These are phyloP conservation scores for Clarias fuscus DNA, from an alignment of 2,797 vertebrate species.

Conservation along the genomic window DNA sequence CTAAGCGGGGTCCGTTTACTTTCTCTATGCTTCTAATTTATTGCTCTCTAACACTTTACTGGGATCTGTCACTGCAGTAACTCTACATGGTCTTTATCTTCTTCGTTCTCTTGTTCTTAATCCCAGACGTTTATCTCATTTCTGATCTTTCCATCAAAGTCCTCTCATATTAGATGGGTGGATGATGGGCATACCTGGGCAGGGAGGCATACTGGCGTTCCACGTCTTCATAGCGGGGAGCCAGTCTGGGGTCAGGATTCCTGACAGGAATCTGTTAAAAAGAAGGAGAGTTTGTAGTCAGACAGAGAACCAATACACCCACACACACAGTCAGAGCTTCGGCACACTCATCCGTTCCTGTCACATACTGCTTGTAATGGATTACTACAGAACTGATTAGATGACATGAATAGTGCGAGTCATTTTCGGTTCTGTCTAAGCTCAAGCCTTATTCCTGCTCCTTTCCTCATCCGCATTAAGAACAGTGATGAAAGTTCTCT, in stretches of 20 bases:
- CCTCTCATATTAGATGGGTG: not conserved
- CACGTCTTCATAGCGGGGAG: conserved; percentile 77
- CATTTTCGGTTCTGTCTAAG: conserved; percentile 32
- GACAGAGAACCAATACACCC: conserved; percentile 31
- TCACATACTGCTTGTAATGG: conserved; percentile 21
- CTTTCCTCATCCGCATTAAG: conserved; percentile 74
- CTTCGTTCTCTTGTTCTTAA: not conserved
- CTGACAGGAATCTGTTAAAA: conserved; percentile 78
- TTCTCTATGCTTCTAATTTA: not conserved
- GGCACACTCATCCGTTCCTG: conserved; percentile 16
- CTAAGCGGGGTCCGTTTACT: not conserved
- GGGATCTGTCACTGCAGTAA: not conserved
- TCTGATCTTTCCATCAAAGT: conserved; percentile 15
- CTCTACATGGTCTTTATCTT: too few species aligned
- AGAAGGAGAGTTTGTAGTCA: conserved; percentile 46
- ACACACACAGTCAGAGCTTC: conserved; percentile 5
- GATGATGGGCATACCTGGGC: conserved; percentile 76
- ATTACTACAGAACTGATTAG: conserved; percentile 37
- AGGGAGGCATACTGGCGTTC: conserved; percentile 84
- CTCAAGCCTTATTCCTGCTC: conserved; percentile 77
- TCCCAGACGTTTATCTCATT: not conserved
- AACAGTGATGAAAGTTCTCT: conserved; percentile 42
- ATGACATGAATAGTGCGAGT: conserved; percentile 28
- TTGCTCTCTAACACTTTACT: not conserved
- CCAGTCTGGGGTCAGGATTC: conserved; percentile 72